Evolutionary conservation across 2,113 vertebrate species (phyloP), one percentile per base, ranked within the genome.

Genomic region (Oreocharis arfaki): DNA sequence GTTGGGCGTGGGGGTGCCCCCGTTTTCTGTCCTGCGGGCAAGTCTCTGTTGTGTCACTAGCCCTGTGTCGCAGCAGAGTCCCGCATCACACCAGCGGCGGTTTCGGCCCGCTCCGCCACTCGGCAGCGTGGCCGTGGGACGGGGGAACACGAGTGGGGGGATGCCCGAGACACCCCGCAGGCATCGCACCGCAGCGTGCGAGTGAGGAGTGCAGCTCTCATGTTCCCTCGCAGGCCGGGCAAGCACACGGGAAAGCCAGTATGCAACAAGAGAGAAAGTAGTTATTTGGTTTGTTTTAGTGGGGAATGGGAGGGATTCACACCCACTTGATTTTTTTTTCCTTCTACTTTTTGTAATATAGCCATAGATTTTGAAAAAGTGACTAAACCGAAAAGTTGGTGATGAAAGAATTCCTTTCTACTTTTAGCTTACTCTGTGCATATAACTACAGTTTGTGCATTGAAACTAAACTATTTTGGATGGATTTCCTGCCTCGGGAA

Each of bases 401-500:
- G 63, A 24, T 12, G 57, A 52, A 71, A 78, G 30, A 78, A 60
- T 12, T 49, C 27, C 28, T 19, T 42, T 47, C n/a, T 44, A 4
- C 77, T 87, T 71, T 87, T 4, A 14, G 59, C 53, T 90, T 21
- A 14, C 47, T 67, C 77, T 13, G 64, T 11, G 60, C 64, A 13
- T 3, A 0, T 20, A 84, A 47, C 59, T 55, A 27, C 27, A 6
- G 75, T 90, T 86, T 92, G 71, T 33, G 18, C 50, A 77, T 2
- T 16, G 71, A 85, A 90, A 85, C 46, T 0, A 5, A 90, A 73
- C 59, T 57, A 6, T 92, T 93, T 74, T 3, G 52, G 90, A 55
- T 67, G 64, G 71, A 52, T 84, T 95, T 95, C 95, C 95, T 95
- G 92, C 86, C 83, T 77, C 59, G 17, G 83, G 80, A 96, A 89